Evolutionary conservation across 2,888 invertebrate species (phyloP).

Genomic region (Proisotoma minuta): DNA sequence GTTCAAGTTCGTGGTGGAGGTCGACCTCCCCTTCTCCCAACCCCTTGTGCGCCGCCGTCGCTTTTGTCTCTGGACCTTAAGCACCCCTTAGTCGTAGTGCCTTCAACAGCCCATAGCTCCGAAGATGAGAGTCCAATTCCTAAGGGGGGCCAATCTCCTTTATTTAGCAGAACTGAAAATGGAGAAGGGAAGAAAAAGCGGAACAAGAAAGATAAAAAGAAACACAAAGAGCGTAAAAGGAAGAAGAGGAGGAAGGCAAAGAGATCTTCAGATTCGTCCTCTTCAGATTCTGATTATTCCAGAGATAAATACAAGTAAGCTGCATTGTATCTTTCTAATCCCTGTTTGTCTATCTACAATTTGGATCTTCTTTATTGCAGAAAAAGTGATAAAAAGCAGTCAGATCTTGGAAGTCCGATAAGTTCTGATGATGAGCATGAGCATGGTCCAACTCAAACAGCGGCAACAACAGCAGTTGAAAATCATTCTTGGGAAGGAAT

Average conservation of each 20-base stretch:
- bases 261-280: constrained; percentile 57
- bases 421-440: constrained; percentile 44
- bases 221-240: constrained; percentile 60
- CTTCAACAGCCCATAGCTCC: constrained; percentile 23
- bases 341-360: not conserved
- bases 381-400: constrained; percentile 11
- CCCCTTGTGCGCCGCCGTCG: constrained; percentile 11
- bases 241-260: constrained; percentile 50
- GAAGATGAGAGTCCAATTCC: constrained; percentile 16
- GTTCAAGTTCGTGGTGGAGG: constrained; percentile 1
- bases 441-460: constrained; percentile 7
- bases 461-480: not conserved
- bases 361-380: not conserved
- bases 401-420: constrained; percentile 39
- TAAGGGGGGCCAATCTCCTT: not conserved
- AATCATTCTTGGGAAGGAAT: constrained; percentile 13
- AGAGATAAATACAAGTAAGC: constrained; percentile 7
- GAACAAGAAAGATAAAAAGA: constrained; percentile 59
- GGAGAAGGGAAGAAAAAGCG: constrained; percentile 64
- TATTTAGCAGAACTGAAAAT: not conserved
- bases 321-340: not conserved
- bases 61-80: not conserved
- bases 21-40: not conserved
- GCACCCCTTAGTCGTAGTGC: constrained; percentile 25
- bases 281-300: constrained; percentile 54